A percentile compares a stretch with the other conserved stretches of the same genome.
phyloP scores from a whole-genome alignment of 2,888 invertebrate genomes.

The Magallana nippona region DNA sequence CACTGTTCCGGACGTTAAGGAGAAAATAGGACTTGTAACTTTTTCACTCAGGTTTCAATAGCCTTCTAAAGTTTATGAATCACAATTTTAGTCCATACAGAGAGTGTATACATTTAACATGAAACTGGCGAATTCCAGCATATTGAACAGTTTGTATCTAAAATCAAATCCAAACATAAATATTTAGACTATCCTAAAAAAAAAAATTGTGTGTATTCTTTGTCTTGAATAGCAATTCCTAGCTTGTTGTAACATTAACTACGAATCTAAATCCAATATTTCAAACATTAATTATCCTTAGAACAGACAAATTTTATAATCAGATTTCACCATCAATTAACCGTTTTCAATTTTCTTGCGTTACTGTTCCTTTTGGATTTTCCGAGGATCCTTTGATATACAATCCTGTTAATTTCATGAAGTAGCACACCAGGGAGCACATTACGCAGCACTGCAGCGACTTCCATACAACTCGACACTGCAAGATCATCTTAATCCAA shows the following conservation, averaged over 20 bases:
- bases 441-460: neutral
- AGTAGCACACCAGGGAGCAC: neutral
- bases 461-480: neutral
- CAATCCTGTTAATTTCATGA: constrained; percentile 27
- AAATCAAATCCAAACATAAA: neutral
- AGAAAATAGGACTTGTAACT: neutral
- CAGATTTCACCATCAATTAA: constrained; percentile 22
- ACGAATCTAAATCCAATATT: neutral
- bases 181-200: neutral
- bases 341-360: constrained; percentile 15
- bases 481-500: neutral
- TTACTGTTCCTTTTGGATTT: constrained; percentile 9
- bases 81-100: neutral
- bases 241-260: neutral
- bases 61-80: neutral
- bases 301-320: constrained; percentile 17
- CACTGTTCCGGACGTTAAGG: neutral
- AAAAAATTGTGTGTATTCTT: neutral
- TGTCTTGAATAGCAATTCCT: neutral
- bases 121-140: constrained; percentile 6
- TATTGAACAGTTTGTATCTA: neutral
- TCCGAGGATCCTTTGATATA: constrained; percentile 1
- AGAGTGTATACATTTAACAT: constrained; percentile 7
- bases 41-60: neutral
- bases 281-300: constrained; percentile 10